These are phyloP conservation scores for Macrosoma leucophasiata DNA, from an alignment of 2,888 invertebrate species.

Conservation along the genomic window DNA sequence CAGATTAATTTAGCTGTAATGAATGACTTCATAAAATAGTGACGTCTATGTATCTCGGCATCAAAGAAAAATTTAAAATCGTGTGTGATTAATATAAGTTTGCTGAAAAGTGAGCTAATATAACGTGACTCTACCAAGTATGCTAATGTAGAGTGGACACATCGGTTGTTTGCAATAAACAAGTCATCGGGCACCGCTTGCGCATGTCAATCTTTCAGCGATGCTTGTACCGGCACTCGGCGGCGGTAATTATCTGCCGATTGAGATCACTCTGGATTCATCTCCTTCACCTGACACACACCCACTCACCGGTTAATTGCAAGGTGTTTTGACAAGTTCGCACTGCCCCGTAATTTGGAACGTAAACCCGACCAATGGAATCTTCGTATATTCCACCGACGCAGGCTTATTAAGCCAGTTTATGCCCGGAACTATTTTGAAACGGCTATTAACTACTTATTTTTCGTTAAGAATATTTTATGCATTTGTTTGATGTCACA, in stretches of 20 bases:
- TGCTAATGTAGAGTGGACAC: constrained; percentile 35
- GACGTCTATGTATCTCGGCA: too few relatives aligned
- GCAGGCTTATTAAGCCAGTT: too few relatives aligned
- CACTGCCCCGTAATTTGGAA: constrained; percentile 42
- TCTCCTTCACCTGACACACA: constrained; percentile 34
- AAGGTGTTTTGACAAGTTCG: constrained; percentile 52
- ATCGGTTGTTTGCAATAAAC: constrained; percentile 53
- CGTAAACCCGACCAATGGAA: constrained; percentile 32
- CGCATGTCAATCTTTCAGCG: constrained; percentile 61
- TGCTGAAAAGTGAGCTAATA: constrained; percentile 4
- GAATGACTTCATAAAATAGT: too few relatives aligned
- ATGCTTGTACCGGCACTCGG: constrained; percentile 36
- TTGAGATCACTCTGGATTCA: constrained; percentile 34
- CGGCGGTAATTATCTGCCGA: constrained; percentile 59
- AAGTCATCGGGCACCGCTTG: constrained; percentile 47
- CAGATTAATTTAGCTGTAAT: too few relatives aligned
- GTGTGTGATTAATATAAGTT: too few relatives aligned
- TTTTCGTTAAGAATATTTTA: constrained; percentile 40
- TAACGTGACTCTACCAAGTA: constrained; percentile 32
- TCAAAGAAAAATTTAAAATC: too few relatives aligned
- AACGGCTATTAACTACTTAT: constrained; percentile 47
- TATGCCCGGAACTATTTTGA: constrained; percentile 37
- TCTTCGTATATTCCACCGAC: constrained; percentile 26
- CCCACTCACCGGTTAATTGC: constrained; percentile 50
- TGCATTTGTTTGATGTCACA: constrained; percentile 51